Evolutionary conservation across 1,140 invertebrate genomes (phyloP), one percentile per base, ranked within the genome.

Genomic region (Atta cephalotes): DNA sequence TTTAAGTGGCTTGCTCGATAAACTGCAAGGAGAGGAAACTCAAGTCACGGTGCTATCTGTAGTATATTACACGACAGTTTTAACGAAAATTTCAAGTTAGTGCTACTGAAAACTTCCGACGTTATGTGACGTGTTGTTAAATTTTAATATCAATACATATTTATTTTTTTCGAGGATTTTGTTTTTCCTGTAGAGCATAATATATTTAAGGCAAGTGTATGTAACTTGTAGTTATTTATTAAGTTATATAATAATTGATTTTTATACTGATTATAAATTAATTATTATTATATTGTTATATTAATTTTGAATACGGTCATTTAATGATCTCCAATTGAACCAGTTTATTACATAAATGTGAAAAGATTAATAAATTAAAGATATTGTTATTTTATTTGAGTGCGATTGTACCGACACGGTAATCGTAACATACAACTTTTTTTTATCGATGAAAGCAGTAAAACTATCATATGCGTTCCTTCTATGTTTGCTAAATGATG

Each of bases 41-140:
- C 35, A n/a, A 3, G n/a, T 45, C 21, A 49, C 10, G 51, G 6
- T 35, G 16, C 25, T 74, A 62, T 84, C 79, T 84, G 84, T 74
- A 71, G n/a, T 70, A 68, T 82, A 82, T 82, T 63, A 16, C 65
- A 56, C 53, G 51, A 71, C 28, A 71, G 49, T 82, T 66, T 86
- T 86, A 82, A 82, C 45, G 77, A 82, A 56, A 65, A 51, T 12
- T 45, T 45, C 39, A 65, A 49, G 49, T 74, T 87, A 12, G 45
- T 16, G 53, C 16, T 39, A 16, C 9, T 51, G 35, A 25, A 63
- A 86, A 86, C 53, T 86, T 82, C 71, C 39, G 28, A 25, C 63
- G 21, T 70, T 86, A 68, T 16, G 14, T 18, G 35, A 39, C 28
- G 16, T 49, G 18, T 79, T 66, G 53, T 9, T 66, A 62, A 74